Conservation (phyloP, 2,797 vertebrate genomes). For the Odontamblyopus rebecca region DNA sequence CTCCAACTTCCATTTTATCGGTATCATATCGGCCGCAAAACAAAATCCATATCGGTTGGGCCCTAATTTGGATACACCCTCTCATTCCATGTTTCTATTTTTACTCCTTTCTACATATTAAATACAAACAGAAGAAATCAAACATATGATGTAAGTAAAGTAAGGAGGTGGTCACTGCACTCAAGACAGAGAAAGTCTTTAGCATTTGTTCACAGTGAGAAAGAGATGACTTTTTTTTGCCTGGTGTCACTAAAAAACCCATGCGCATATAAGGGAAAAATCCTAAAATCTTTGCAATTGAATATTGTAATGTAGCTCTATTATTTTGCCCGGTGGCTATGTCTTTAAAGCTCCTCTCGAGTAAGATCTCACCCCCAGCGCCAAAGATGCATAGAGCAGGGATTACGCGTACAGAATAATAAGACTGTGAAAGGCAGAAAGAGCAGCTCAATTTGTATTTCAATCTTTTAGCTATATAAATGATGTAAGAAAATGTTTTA, state of each 20-base stretch:
- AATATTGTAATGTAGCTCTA: conserved; percentile 3
- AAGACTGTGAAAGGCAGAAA: conserved; percentile 24
- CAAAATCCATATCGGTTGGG: no score
- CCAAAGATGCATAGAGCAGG: not conserved
- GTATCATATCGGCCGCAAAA: no score
- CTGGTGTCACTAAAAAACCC: not conserved
- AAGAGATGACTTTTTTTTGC: not conserved
- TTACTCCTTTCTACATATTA: no score
- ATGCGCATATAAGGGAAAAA: not conserved
- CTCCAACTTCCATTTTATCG: no score
- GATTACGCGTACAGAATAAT: conserved; percentile 31
- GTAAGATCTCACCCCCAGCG: conserved; percentile 3
- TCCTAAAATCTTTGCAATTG: not conserved
- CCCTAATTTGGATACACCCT: no score
- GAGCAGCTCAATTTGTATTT: conserved; percentile 19
- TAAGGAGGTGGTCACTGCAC: conserved; percentile 7
- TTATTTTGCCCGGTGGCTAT: not conserved
- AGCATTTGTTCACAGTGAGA: conserved; percentile 20
- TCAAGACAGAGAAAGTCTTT: not conserved
- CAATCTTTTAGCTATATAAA: conserved; percentile 12
- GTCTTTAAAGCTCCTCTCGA: conserved; percentile 4
- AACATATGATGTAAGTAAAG: conserved; percentile 3
- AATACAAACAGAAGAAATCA: no score
- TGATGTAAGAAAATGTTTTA: conserved; percentile 7
- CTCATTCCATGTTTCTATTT: no score